Evolutionary conservation across 2,888 invertebrate species (phyloP).

Genomic region (Oscheius myriophilus): DNA sequence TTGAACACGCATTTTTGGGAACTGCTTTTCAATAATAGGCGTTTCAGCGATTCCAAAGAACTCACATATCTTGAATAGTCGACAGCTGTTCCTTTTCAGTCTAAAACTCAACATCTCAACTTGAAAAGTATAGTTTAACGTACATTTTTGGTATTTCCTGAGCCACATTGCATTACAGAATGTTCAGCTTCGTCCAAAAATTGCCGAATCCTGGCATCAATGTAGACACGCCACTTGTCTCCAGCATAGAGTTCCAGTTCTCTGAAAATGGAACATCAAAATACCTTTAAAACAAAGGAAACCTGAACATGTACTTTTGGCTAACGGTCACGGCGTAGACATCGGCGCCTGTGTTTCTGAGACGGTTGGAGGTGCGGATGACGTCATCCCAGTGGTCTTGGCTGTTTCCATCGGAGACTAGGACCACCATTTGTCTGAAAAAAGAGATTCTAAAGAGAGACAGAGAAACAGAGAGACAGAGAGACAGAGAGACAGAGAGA

Average conservation of each 20-base stretch:
- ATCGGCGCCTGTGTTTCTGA: constrained; percentile 41
- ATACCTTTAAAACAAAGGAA: constrained; percentile 43
- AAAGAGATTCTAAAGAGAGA: neutral
- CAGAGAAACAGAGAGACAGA: neutral
- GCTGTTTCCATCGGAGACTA: constrained; percentile 61
- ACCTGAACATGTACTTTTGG: constrained; percentile 59
- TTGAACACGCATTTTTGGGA: neutral
- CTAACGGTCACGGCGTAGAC: constrained; percentile 59
- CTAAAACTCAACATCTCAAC: neutral
- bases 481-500: neutral
- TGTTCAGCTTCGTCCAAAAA: constrained; percentile 50
- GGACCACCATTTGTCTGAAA: constrained; percentile 53
- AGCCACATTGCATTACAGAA: constrained; percentile 5
- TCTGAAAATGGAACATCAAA: constrained; percentile 49
- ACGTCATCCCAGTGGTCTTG: constrained; percentile 58
- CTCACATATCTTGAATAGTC: constrained; percentile 9
- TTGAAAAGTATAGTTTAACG: no score
- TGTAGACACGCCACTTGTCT: constrained; percentile 59
- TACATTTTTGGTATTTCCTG: neutral
- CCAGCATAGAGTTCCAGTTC: constrained; percentile 33
- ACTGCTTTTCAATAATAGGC: neutral
- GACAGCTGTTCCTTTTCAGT: constrained; percentile 8
- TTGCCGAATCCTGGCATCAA: constrained; percentile 53
- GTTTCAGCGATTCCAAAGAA: neutral
- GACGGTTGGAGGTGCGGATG: constrained; percentile 37